Evolutionary conservation across 2,888 invertebrate genomes (phyloP).

Genomic region (Dasypogon diadema): DNA sequence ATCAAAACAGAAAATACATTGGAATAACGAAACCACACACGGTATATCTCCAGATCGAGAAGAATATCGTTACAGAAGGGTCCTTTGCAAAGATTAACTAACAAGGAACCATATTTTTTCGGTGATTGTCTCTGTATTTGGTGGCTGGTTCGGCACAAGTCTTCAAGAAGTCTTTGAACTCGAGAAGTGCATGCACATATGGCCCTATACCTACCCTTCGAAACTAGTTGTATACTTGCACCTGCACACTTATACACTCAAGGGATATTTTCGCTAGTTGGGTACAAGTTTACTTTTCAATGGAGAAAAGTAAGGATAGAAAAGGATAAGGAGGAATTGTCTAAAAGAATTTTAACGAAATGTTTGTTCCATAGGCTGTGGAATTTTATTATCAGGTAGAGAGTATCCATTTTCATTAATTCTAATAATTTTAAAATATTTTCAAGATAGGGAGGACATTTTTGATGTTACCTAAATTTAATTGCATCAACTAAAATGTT

Average conservation of each 20-base stretch:
- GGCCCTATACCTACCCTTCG: neutral
- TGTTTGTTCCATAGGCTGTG: too few species aligned
- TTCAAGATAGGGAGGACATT: too few species aligned
- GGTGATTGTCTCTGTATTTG: neutral
- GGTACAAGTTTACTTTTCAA: neutral
- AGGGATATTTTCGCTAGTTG: conserved; percentile 11
- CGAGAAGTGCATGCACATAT: neutral
- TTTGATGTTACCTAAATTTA: too few species aligned
- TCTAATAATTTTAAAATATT: too few species aligned
- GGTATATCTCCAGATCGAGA: neutral
- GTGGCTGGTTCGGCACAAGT: conserved; percentile 7
- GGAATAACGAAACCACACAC: neutral
- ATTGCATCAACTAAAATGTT: too few species aligned
- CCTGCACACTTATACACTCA: conserved; percentile 34
- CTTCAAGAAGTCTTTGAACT: conserved; percentile 36
- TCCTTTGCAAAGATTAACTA: neutral
- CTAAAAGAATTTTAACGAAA: too few species aligned
- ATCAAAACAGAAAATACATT: conserved; percentile 4
- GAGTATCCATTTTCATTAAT: too few species aligned
- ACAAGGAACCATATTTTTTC: conserved; percentile 8
- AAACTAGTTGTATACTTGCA: conserved; percentile 27
- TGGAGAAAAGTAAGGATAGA: neutral
- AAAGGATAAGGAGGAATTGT: neutral
- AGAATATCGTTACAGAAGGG: too few species aligned
- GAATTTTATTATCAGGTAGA: too few species aligned